Base-by-base conservation (phyloP, 2,113 vertebrate species). In the Hemichromis elongatus region DNA sequence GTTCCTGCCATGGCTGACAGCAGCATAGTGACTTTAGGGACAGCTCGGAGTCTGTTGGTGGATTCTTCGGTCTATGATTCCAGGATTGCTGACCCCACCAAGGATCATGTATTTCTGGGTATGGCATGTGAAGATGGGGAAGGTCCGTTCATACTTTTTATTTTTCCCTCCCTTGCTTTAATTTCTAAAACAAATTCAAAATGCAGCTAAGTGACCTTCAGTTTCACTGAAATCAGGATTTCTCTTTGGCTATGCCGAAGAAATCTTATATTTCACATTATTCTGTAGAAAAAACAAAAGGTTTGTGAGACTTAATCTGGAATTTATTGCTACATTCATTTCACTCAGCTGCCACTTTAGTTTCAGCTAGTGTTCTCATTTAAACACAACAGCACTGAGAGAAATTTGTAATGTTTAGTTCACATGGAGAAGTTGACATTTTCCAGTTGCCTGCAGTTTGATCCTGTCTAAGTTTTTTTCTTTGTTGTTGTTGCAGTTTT, bases 21-120 rank as follows among this genome's bases (percentile, higher is more conserved):
- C 92, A 98, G 97, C 83, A 92, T 92, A 2, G 35, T 97, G 90
- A 92, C 95, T 61, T 95, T 96, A 12, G 96, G 97, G 89, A 86
- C 93, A 0, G 95, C 95, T 61, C 96, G 92, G 79, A 97, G 97
- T 94, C 94, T 97, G 82, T 88, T 99, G 93, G 96, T 96, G 86
- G 98, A 99, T 93, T 97, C 96, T 79, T 99, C 98, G 7, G 96
- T 97, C 82, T 97, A 96, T 85, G 98, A 99, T 90, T 98, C 97
- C 42, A 98, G 97, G 94, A 94, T 97, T 78, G 93, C 90, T 2
- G 99, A 99, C 93, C 96, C 92, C 81, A 97, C 97, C 16, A 99
- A 96, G 93, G 98, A 99, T 85, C 96, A 97, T 86, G 45, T 90
- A 2, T 96, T 96, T 90, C 85, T 93, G 82, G 93, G 89, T 28